Percentiles rank a stretch among this genome's conserved stretches.
Evolutionary conservation across 2,797 vertebrate genomes (phyloP).

Genomic region (Heliangelus exortis): DNA sequence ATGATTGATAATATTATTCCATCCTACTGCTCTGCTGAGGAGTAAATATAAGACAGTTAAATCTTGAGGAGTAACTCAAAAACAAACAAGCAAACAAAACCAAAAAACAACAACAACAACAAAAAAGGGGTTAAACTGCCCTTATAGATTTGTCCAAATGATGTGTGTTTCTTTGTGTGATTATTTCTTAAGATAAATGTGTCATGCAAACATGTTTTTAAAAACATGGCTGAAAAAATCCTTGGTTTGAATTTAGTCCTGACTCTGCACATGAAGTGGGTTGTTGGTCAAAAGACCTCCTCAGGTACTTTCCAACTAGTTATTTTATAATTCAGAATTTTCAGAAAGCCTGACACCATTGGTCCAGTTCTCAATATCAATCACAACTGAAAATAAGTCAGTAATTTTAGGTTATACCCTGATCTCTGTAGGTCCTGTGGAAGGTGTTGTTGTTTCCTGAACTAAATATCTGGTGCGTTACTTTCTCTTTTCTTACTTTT

Average conservation of each 20-base stretch:
- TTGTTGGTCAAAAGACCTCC: background rate
- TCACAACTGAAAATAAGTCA: background rate
- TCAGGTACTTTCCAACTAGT: background rate
- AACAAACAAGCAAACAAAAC: no score
- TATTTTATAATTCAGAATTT: background rate
- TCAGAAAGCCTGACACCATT: accelerated
- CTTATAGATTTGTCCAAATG: background rate
- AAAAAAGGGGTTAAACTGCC: background rate
- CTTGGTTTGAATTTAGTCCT: background rate
- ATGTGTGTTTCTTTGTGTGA: no score
- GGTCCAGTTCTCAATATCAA: background rate
- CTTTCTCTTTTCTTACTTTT: background rate
- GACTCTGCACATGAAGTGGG: background rate
- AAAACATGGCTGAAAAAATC: background rate
- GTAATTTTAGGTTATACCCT: background rate
- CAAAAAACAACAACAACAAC: no score
- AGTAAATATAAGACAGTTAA: no score
- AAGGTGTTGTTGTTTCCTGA: background rate
- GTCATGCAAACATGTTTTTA: background rate
- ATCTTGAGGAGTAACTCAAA: background rate
- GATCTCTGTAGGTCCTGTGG: background rate
- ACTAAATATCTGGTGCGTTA: background rate
- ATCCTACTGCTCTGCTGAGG: background rate
- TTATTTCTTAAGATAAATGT: background rate
- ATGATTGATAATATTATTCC: background rate